Evolutionary conservation across 2,888 invertebrate species (phyloP).

Genomic region (Eupithecia dodoneata): DNA sequence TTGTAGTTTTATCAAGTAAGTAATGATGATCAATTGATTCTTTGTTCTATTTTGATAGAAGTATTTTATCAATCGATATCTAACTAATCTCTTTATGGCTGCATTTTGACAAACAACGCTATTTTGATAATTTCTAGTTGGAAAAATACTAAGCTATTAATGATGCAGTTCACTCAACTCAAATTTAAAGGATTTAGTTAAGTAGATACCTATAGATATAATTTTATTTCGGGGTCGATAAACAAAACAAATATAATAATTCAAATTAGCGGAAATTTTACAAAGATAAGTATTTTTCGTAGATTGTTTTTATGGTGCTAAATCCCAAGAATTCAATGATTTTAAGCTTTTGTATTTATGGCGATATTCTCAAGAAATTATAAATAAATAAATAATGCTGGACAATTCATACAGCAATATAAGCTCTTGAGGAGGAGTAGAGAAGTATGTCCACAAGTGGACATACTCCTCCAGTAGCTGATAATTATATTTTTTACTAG

Average conservation of each 20-base stretch:
- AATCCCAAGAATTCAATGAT: background rate
- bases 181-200: background rate
- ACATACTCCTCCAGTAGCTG: too few relatives aligned
- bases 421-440: too few relatives aligned
- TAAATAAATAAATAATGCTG: too few relatives aligned
- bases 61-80: conserved; percentile 3
- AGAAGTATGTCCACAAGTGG: too few relatives aligned
- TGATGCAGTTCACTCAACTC: conserved; percentile 1
- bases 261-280: background rate
- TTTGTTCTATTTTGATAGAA: conserved; percentile 2
- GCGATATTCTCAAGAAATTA: too few relatives aligned
- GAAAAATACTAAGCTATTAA: conserved; percentile 4
- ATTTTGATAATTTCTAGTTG: background rate
- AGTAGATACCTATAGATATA: background rate
- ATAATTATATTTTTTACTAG: too few relatives aligned
- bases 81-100: conserved; percentile 8
- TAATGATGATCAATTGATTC: conserved; percentile 7
- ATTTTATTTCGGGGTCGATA: background rate
- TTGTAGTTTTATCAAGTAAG: background rate
- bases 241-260: background rate
- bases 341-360: too few relatives aligned
- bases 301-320: background rate
- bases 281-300: background rate
- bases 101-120: conserved; percentile 11
- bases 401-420: too few relatives aligned